These are phyloP conservation scores for Caerostris darwini DNA, from an alignment of 1,140 invertebrate genomes.

Conservation along the genomic window DNA sequence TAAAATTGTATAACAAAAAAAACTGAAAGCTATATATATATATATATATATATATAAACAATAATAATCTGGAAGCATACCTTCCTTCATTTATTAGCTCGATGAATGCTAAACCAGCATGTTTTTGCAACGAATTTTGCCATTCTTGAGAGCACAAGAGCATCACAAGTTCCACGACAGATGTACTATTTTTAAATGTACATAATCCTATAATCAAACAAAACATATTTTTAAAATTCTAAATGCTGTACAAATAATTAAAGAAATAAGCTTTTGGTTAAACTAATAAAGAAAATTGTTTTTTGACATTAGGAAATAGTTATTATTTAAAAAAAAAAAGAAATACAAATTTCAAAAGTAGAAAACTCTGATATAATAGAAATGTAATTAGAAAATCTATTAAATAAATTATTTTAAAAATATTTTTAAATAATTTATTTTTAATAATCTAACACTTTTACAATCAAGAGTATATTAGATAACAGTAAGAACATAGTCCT, in stretches of 20 bases:
- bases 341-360: no score
- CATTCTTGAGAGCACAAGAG: constrained; percentile 99
- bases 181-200: constrained; percentile 97
- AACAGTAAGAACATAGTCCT: no score
- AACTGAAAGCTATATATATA: not conserved
- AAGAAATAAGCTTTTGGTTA: not conserved
- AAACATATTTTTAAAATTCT: not conserved
- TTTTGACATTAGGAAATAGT: no score
- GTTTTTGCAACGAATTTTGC: constrained; percentile 99
- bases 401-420: no score
- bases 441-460: no score
- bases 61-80: constrained; percentile 81
- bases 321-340: no score
- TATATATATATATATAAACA: no score
- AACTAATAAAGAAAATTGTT: no score
- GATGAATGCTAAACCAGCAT: constrained; percentile 99
- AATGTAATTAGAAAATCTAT: no score
- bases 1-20: not conserved
- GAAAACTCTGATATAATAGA: no score
- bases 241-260: not conserved
- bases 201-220: constrained; percentile 88
- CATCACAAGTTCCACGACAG: constrained; percentile 99
- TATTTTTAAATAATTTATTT: no score
- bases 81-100: constrained; percentile 99
- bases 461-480: no score